Evolutionary conservation across 1,140 invertebrate genomes (phyloP), one percentile per base, ranked within the genome.

Genomic region (Zaprionus inermis): DNA sequence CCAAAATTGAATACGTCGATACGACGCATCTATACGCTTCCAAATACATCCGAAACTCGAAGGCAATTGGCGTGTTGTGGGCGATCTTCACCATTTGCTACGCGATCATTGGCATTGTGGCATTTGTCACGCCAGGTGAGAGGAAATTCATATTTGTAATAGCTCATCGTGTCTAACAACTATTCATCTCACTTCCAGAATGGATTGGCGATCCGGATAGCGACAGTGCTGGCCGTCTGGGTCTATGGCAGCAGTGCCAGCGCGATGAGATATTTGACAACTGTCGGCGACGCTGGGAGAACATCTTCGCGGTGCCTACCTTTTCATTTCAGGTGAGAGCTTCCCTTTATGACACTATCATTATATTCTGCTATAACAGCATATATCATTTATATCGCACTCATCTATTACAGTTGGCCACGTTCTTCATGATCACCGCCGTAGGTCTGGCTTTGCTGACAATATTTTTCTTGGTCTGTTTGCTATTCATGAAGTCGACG

Each of bases 41-140:
- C 20, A 98, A 97, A 93, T 99, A 99, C 93, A 96, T 98, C 46
- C 94, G 98, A 84, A 99, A 99, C 94, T 98, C 97, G 52, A 97
- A 98, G 93, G 98, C 98, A 41, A 98, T 99, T 61, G 98, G 97
- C 44, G 97, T 99, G 16, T 94, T 99, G 51, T 99, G 98, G 98
- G 98, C 96, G 20, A 97, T 99, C 78, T 99, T 99, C 92, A 97
- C 97, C 59, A 97, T 99, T 86, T 99, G 98, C 93, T 99, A 98
- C 92, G 97, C 97, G 56, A 99, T 99, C 81, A 98, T 99, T 83
- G 96, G 96, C 63, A 95, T 98, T 65, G 97, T 99, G 16, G 96
- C 98, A 0, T 98, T 99, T 92, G 95, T 99, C 16, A 98, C 98
- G 60, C 98, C 98, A 7, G 92, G 92, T 92, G 68, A 86, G 79